Percentiles rank a stretch among this genome's conserved stretches.
phyloP scores from a whole-genome alignment of 2,797 vertebrate genomes.

The Sebastes iracundus region DNA sequence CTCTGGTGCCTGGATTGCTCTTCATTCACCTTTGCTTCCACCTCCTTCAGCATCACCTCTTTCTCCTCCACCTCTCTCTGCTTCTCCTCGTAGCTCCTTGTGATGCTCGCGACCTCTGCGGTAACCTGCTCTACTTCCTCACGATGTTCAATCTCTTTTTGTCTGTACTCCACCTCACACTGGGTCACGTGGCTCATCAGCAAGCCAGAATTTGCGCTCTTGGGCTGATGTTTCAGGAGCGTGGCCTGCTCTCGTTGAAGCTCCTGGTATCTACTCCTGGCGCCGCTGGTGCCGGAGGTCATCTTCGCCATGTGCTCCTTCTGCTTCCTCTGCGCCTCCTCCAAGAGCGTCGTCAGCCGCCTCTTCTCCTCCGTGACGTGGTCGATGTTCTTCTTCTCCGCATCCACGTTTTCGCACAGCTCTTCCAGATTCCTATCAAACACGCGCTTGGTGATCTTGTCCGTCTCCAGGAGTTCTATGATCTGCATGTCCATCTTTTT shows the following conservation, averaged over 20 bases:
- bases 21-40: slow-evolving; percentile 46
- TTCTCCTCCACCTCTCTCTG: slow-evolving; percentile 54
- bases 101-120: slow-evolving; percentile 25
- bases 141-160: slow-evolving; percentile 3
- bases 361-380: slow-evolving; percentile 48
- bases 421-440: slow-evolving; percentile 58
- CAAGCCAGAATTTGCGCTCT: slow-evolving; percentile 7
- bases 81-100: slow-evolving; percentile 41
- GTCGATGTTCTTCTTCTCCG: slow-evolving; percentile 40
- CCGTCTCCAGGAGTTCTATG: slow-evolving; percentile 50
- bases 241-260: slow-evolving; percentile 61
- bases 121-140: slow-evolving; percentile 36
- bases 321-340: slow-evolving; percentile 48
- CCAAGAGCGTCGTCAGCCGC: slow-evolving; percentile 21
- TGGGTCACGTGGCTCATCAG: slow-evolving; percentile 29
- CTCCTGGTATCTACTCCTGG: slow-evolving; percentile 43
- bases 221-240: slow-evolving; percentile 38
- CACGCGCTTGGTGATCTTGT: slow-evolving; percentile 23
- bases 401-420: slow-evolving; percentile 28
- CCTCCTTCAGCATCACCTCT: slow-evolving; percentile 50
- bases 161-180: slow-evolving; percentile 28
- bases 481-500: slow-evolving; percentile 69
- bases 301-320: slow-evolving; percentile 53
- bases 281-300: slow-evolving; percentile 17
- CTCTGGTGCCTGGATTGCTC: slow-evolving; percentile 27